Evolutionary conservation across 2,888 invertebrate species (phyloP).

Genomic region (Coremacera marginata): DNA sequence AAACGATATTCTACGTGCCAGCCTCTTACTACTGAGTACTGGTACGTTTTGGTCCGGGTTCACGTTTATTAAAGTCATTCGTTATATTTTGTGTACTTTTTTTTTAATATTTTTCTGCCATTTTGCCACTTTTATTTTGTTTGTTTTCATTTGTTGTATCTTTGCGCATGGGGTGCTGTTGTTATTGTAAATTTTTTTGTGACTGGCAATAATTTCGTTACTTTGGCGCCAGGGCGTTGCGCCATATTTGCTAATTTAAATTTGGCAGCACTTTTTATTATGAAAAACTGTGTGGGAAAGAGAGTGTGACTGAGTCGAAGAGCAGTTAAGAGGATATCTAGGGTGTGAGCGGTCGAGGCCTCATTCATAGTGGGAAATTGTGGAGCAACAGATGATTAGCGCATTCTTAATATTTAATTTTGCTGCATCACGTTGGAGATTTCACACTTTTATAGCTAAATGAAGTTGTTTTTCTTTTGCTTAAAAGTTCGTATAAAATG

Average conservation of each 20-base stretch:
- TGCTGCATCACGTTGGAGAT: too few relatives aligned
- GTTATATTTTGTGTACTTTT: background rate
- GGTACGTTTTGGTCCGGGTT: background rate
- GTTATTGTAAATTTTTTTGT: background rate
- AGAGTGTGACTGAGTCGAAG: background rate
- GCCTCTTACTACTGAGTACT: background rate
- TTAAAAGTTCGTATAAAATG: too few relatives aligned
- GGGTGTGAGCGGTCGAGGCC: too few relatives aligned
- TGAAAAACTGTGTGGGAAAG: background rate
- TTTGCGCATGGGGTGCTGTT: background rate
- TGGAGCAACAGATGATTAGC: background rate
- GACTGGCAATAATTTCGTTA: background rate
- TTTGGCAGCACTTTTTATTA: background rate
- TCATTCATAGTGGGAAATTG: background rate
- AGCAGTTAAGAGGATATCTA: too few relatives aligned
- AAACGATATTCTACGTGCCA: constrained; percentile 12
- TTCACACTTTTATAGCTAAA: too few relatives aligned
- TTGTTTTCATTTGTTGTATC: background rate
- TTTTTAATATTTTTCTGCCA: background rate
- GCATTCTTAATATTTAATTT: too few relatives aligned
- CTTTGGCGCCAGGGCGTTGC: constrained; percentile 1
- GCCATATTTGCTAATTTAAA: background rate
- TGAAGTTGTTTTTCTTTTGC: too few relatives aligned
- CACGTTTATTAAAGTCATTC: constrained; percentile 16
- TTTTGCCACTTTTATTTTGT: background rate